phyloP scores from a whole-genome alignment of 2,797 vertebrate species.

The Brachyrhaphis roseni region DNA sequence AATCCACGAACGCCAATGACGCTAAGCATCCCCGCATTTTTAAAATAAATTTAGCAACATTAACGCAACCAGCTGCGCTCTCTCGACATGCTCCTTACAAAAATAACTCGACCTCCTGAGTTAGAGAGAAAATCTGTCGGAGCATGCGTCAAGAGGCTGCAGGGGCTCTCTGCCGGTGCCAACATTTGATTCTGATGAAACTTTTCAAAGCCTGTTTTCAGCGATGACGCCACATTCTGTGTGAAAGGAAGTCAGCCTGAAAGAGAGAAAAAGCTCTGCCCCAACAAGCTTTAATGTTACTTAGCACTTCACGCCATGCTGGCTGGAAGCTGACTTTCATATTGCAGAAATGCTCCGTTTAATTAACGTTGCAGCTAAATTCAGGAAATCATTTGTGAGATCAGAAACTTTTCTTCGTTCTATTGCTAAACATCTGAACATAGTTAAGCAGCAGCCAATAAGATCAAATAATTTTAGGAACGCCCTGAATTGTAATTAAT shows the following conservation, averaged over 20 bases:
- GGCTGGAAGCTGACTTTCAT: background rate
- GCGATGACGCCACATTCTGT: background rate
- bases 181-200: background rate
- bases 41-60: conserved; percentile 48
- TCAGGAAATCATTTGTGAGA: background rate
- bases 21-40: conserved; percentile 12
- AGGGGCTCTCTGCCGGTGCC: background rate
- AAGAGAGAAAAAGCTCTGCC: background rate
- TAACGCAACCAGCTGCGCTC: conserved; percentile 53
- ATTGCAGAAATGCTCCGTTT: background rate
- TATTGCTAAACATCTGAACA: background rate
- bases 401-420: background rate
- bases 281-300: background rate
- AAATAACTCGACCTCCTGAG: conserved; percentile 59
- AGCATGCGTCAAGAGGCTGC: conserved; percentile 17
- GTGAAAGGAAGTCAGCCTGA: background rate
- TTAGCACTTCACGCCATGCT: background rate
- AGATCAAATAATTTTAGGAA: background rate
- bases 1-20: background rate
- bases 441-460: background rate
- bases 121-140: conserved; percentile 23
- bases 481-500: too few relatives aligned
- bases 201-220: conserved; percentile 5
- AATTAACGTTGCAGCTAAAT: background rate
- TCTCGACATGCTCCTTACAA: conserved; percentile 51